A percentile compares a stretch with the other conserved stretches of the same genome.
phyloP scores from a whole-genome alignment of 2,113 vertebrate species.

The Campylorhamphus procurvoides region DNA sequence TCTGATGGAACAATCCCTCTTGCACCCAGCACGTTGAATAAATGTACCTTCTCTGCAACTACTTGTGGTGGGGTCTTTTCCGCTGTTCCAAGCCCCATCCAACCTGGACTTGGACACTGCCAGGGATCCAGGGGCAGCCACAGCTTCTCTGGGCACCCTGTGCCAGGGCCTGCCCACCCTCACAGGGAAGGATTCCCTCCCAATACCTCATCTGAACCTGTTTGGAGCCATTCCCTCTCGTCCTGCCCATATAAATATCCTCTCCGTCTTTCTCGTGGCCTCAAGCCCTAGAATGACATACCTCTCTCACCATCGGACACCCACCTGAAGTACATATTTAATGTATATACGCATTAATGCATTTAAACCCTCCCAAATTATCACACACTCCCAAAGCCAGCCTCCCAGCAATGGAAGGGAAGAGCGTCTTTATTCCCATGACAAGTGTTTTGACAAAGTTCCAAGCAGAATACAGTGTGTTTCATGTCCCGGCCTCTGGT shows the following conservation, averaged over 20 bases:
- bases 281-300: neutral
- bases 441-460: slow-evolving; percentile 20
- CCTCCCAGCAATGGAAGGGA: neutral
- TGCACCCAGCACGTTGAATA: too few relatives aligned
- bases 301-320: neutral
- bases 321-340: too few relatives aligned
- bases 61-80: too few relatives aligned
- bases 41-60: too few relatives aligned
- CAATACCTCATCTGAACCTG: too few relatives aligned
- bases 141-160: too few relatives aligned
- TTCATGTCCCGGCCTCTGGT: neutral
- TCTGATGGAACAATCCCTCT: too few relatives aligned
- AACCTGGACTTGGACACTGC: neutral
- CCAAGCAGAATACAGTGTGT: neutral
- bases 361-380: neutral
- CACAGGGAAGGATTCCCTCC: neutral
- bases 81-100: too few relatives aligned
- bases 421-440: slow-evolving; percentile 59
- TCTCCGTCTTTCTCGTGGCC: neutral
- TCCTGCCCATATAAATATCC: too few relatives aligned
- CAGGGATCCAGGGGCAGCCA: neutral
- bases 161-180: neutral
- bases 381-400: neutral
- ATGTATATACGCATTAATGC: too few relatives aligned
- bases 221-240: neutral